These are phyloP conservation scores for Nephrotoma guestfalica DNA, from an alignment of 2,888 invertebrate species.

Conservation along the genomic window DNA sequence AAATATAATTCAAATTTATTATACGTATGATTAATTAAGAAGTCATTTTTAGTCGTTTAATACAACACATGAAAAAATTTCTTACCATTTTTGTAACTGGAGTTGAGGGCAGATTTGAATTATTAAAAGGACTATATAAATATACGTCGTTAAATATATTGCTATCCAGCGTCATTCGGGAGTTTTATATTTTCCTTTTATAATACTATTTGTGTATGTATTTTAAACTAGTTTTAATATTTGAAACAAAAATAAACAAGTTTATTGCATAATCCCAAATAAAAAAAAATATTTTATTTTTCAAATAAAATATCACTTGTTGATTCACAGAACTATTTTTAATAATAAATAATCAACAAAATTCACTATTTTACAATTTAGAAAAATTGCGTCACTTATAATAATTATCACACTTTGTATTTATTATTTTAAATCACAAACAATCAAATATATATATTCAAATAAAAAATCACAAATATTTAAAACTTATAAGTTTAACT, in stretches of 20 bases:
- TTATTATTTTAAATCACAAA: background rate
- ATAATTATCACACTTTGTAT: background rate
- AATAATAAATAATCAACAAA: background rate
- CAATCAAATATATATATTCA: background rate
- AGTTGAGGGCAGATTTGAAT: slow-evolving; percentile 25
- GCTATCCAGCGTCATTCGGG: slow-evolving; percentile 14
- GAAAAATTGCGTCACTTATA: background rate
- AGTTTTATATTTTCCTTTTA: background rate
- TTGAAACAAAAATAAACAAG: background rate
- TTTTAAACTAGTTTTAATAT: background rate
- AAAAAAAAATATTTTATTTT: background rate
- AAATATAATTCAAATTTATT: slow-evolving; percentile 1
- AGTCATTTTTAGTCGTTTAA: background rate
- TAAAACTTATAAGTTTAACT: background rate
- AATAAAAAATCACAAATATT: background rate
- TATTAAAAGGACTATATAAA: slow-evolving; percentile 12
- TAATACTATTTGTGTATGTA: background rate
- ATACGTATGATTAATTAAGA: background rate
- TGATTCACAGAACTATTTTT: background rate
- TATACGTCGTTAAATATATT: slow-evolving; percentile 15
- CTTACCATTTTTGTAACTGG: slow-evolving; percentile 33
- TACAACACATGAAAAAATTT: background rate
- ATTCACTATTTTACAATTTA: background rate
- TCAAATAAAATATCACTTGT: background rate
- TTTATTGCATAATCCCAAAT: background rate